phyloP scores from a whole-genome alignment of 2,888 invertebrate genomes.

The Uloborus plumipes region DNA sequence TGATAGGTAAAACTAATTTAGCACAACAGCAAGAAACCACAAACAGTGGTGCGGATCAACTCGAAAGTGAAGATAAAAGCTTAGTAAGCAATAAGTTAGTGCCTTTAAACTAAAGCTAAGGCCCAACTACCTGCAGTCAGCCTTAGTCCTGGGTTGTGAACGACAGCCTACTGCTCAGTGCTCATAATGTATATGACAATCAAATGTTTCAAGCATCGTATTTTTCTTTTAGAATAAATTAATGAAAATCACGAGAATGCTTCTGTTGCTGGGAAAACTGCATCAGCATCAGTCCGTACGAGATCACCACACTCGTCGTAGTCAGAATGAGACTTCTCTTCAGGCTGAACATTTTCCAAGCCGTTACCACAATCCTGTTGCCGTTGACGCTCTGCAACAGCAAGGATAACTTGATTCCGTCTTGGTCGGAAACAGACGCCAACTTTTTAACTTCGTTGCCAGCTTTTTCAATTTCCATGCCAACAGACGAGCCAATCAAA shows the following conservation, averaged over 20 bases:
- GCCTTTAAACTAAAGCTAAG: too few relatives aligned
- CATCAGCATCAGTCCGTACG: constrained; percentile 46
- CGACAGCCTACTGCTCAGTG: too few relatives aligned
- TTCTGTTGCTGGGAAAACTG: constrained; percentile 33
- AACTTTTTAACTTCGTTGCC: constrained; percentile 13
- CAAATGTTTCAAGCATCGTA: too few relatives aligned
- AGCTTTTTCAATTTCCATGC: constrained; percentile 18
- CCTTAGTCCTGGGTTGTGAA: too few relatives aligned
- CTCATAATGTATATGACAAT: too few relatives aligned
- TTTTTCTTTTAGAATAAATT: too few relatives aligned
- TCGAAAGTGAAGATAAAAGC: too few relatives aligned
- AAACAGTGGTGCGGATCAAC: too few relatives aligned
- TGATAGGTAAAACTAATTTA: too few relatives aligned
- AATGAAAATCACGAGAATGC: background rate
- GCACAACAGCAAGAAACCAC: too few relatives aligned
- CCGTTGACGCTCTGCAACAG: constrained; percentile 27
- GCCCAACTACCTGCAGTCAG: too few relatives aligned
- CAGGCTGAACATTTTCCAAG: constrained; percentile 52
- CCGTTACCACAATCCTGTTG: constrained; percentile 20
- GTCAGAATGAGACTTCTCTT: constrained; percentile 46
- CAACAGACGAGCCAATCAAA: constrained; percentile 30
- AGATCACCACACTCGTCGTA: constrained; percentile 34
- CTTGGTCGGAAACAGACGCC: constrained; percentile 2
- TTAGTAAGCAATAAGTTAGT: too few relatives aligned
- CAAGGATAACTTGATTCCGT: constrained; percentile 36